Evolutionary conservation across 2,797 vertebrate species (phyloP), one percentile per base, ranked within the genome.

Genomic region (Anableps anableps): DNA sequence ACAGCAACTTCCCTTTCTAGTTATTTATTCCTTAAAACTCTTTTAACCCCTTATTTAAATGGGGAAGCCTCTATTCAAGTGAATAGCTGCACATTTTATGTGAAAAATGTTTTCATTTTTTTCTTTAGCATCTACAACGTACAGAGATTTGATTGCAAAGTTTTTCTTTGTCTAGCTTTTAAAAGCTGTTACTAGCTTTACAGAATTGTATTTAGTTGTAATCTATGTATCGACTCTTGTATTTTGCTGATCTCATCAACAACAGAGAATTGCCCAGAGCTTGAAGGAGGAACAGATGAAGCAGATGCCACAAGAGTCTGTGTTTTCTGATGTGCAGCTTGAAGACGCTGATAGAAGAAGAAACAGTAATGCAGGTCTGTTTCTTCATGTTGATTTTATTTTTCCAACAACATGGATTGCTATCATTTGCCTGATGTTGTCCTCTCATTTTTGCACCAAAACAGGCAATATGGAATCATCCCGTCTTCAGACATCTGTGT

Each of bases 251-350:
- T 86, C 16, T 2, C 78, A 76, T 79, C 80, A 80, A 75, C 76
- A 89, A 73, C 77, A 99, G 99, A 96, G 96, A 97, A 99, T 99
- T 68, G 98, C 99, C 87, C 97, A 97, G 94, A 99, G 98, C 88
- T 96, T 99, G 87, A 99, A 99, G 93, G 98, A 99, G 62, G 98
- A 99, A 80, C 97, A 98, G 94, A 96, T 95, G 95, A 98, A 96
- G 88, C 43, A 93, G 85, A 91, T 94, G 38, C 93, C 96, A 70
- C 87, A 94, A 16, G 97, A 97, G 86, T 82, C 96, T 62, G 94
- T 93, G 0, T 98, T 98, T 95, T 97, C 98, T 70, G 97, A 99
- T 76, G 95, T 99, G 68, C 96, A 89, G 76, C 95, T 98, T 43
- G 98, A 99, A 88, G 97, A 97, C 86, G 80, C 95, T 0, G 96